These are phyloP conservation scores for Metridium senile DNA, from an alignment of 92 coral and sea anemone genomes.

Conservation along the genomic window DNA sequence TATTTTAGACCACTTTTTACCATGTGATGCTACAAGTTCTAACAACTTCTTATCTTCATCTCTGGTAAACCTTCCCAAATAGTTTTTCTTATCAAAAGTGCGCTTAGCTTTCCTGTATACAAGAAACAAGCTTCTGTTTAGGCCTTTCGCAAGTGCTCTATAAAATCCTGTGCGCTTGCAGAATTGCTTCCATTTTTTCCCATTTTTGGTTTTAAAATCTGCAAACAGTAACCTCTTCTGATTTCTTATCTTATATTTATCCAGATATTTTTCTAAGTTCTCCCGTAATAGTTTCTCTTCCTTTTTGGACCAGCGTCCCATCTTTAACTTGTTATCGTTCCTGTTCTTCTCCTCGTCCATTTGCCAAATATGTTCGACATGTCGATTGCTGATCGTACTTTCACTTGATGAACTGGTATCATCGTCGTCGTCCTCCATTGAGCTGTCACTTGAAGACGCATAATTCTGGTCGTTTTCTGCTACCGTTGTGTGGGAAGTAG, in stretches of 20 bases:
- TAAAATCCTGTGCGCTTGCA: constrained; percentile 32
- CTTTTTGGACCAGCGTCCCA: constrained; percentile 47
- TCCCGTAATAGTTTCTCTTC: constrained; percentile 28
- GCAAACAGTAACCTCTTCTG: constrained; percentile 42
- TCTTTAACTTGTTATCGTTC: too few species aligned
- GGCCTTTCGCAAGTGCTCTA: too few species aligned
- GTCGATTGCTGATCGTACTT: too few species aligned
- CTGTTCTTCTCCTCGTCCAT: too few species aligned
- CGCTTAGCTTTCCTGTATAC: constrained; percentile 54
- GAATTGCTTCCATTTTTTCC: constrained; percentile 16
- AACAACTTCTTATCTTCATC: constrained; percentile 7
- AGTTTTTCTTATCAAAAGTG: constrained; percentile 47
- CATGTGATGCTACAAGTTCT: constrained; percentile 18
- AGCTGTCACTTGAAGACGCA: too few species aligned
- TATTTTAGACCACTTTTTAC: constrained; percentile 18
- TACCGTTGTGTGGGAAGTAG: too few species aligned
- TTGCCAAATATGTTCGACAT: too few species aligned
- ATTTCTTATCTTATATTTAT: constrained; percentile 24
- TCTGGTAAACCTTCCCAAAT: constrained; percentile 41
- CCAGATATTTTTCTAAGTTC: constrained; percentile 40
- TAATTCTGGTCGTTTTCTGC: too few species aligned
- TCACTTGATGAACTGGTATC: too few species aligned
- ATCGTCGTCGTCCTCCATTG: too few species aligned
- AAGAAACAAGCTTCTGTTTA: constrained; percentile 43
- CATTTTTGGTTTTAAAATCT: constrained; percentile 9